These are phyloP conservation scores for Hemithea aestivaria DNA, from an alignment of 2,888 invertebrate species.

Conservation along the genomic window DNA sequence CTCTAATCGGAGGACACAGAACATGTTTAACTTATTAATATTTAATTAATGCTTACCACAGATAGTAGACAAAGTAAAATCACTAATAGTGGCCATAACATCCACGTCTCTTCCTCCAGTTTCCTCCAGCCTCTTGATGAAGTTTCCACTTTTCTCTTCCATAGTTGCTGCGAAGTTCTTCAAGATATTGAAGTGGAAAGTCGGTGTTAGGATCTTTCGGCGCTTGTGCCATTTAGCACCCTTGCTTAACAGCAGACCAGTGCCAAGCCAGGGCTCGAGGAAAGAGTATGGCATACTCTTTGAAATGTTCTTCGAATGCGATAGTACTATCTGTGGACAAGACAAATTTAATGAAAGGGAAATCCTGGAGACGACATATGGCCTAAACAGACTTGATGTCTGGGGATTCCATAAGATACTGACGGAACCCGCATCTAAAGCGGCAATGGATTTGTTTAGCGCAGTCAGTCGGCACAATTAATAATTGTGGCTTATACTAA, in stretches of 20 bases:
- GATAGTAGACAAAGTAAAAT: constrained; percentile 80
- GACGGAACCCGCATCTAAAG: too few relatives aligned
- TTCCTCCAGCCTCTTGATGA: constrained; percentile 44
- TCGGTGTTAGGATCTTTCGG: constrained; percentile 81
- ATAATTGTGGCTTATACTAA: too few relatives aligned
- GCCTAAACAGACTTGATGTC: too few relatives aligned
- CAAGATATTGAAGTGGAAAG: constrained; percentile 82
- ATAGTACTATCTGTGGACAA: constrained; percentile 65
- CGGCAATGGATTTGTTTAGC: too few relatives aligned
- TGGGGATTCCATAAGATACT: too few relatives aligned
- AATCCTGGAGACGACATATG: too few relatives aligned
- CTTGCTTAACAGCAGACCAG: constrained; percentile 69
- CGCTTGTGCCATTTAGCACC: constrained; percentile 79
- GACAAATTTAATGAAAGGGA: constrained; percentile 1
- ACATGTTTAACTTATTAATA: not conserved
- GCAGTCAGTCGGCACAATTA: too few relatives aligned
- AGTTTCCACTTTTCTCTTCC: constrained; percentile 46
- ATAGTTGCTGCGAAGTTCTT: constrained; percentile 55
- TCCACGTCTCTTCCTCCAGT: constrained; percentile 40
- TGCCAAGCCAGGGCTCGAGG: constrained; percentile 72
- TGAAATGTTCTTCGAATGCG: constrained; percentile 72
- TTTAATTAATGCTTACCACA: constrained; percentile 74
- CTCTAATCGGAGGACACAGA: too few relatives aligned
- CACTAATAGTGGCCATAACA: constrained; percentile 77
- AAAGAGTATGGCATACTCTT: constrained; percentile 71